phyloP scores from a whole-genome alignment of 2,797 vertebrate species.

The Luscinia luscinia region DNA sequence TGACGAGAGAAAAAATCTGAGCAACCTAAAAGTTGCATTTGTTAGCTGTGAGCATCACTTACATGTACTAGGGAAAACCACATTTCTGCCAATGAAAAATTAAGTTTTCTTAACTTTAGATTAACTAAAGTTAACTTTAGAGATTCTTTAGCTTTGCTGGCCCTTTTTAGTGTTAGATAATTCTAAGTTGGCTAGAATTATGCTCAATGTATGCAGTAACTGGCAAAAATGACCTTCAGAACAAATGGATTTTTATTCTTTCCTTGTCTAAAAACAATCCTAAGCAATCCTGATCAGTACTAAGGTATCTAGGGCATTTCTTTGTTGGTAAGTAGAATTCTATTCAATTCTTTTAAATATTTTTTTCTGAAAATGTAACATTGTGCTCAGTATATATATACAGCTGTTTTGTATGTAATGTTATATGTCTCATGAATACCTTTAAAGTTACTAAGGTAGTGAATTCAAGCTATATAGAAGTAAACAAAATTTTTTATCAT shows the following conservation, averaged over 20 bases:
- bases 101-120: not conserved
- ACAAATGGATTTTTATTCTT: not conserved
- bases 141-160: not conserved
- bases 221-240: not conserved
- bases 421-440: not conserved
- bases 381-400: not conserved
- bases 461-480: not conserved
- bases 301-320: not conserved
- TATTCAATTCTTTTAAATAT: not conserved
- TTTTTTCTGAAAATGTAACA: not conserved
- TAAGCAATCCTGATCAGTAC: not conserved
- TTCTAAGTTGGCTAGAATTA: not conserved
- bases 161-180: not conserved
- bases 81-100: rapidly evolving
- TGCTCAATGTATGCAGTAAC: not conserved
- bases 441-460: not conserved
- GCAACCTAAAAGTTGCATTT: not conserved
- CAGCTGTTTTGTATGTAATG: not conserved
- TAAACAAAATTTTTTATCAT: not conserved
- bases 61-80: not conserved
- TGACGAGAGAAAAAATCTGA: not conserved
- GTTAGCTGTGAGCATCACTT: not conserved
- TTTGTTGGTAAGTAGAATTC: not conserved
- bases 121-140: not conserved
- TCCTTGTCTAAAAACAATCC: not conserved